These are phyloP conservation scores for Notiomystis cincta DNA, from an alignment of 2,113 vertebrate species.

Conservation along the genomic window DNA sequence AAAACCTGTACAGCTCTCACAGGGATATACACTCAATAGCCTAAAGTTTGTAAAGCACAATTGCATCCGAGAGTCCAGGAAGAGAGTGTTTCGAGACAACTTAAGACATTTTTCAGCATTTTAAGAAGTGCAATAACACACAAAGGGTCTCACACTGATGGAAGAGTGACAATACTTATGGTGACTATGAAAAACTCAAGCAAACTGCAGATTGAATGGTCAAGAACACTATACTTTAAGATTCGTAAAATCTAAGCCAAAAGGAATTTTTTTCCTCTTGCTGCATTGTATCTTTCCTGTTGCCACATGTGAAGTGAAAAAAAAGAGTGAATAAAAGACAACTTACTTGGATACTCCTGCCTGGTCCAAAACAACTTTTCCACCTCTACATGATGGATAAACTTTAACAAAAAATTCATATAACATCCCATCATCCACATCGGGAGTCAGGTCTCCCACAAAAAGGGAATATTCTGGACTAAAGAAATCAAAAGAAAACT, in stretches of 20 bases:
- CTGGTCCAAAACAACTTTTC: slow-evolving; percentile 91
- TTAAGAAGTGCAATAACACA: not conserved
- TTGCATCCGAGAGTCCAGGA: not conserved
- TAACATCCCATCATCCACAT: slow-evolving; percentile 94
- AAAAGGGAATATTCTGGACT: slow-evolving; percentile 92
- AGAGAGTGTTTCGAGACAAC: not conserved
- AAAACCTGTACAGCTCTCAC: not conserved
- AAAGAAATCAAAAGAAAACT: not conserved
- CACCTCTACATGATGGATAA: slow-evolving; percentile 89
- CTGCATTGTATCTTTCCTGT: not conserved
- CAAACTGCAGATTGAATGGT: not conserved
- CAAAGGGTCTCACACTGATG: not conserved
- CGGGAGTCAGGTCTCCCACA: slow-evolving; percentile 89
- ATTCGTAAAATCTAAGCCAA: not conserved
- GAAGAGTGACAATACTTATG: not conserved
- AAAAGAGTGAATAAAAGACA: not conserved
- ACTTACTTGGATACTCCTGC: slow-evolving; percentile 91
- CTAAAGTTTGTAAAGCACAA: not conserved
- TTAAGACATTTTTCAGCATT: not conserved
- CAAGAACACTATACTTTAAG: not conserved
- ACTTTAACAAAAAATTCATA: slow-evolving; percentile 95
- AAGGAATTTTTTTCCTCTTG: not conserved
- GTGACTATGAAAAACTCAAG: not conserved
- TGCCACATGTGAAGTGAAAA: not conserved
- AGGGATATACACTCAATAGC: not conserved